Base-by-base conservation (phyloP, 2,113 vertebrate species). In the Menura novaehollandiae region DNA sequence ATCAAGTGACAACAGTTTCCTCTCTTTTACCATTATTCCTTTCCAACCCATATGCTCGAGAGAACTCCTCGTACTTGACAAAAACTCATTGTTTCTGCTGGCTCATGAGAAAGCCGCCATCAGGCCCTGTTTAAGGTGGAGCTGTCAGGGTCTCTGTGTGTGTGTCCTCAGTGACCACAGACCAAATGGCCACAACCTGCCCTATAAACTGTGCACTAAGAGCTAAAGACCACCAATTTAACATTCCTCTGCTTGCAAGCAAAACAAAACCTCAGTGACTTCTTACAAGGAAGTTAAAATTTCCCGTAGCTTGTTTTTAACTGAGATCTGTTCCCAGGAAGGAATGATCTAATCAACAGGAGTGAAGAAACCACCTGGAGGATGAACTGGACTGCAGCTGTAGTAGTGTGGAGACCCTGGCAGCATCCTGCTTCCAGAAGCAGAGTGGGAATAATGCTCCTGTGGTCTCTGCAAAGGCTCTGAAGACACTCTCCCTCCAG, bases 151-250 rank as follows among this genome's bases (percentile, higher is more conserved):
- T 81, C 56, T 47, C 53, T 75, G 4, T 55, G 30, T 2, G 7
- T 55, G 56, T 43, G 20, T 63, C 26, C 43, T 69, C n/a, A 39
- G 52, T 68, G 62, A 80, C 26, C 66, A 84, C 47, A 87, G 43
- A 80, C 21, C 74, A 91, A 96, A 88, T 53, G 62, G 74, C 47
- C 55, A 55, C 37, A 75, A 85, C 18, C 41, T 87, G 59, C 68
- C 73, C 64, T 53, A 75, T 19, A 66, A 95, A 76, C 28, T 71
- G 41, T 14, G 30, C 16, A 49, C 39, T 47, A 24, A 55, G 74
- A 5, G 10, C 33, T 75, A 37, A 69, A 71, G 78, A 66, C 2
- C 1, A 73, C 32, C 19, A 46, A 67, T 13, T 60, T 43, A 43
- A 55, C 35, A 58, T 30, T 76, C 26, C 37, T 77, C 28, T 39